Evolutionary conservation across 2,888 invertebrate genomes (phyloP), one percentile per base, ranked within the genome.

Genomic region (Rotaria magnacalcarata): DNA sequence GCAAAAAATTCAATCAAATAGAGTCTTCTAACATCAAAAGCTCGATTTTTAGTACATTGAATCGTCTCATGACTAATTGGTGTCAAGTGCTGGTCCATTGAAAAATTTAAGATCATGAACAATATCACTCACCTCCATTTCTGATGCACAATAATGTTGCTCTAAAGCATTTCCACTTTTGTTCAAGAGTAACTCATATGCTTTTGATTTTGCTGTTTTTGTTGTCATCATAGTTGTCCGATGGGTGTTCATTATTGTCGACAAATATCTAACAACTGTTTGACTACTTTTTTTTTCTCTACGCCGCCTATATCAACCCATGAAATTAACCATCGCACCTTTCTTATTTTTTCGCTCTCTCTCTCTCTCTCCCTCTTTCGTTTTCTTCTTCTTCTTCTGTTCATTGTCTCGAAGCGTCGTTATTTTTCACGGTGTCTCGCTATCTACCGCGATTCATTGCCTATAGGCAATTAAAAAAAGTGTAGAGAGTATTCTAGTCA

Each of bases 361-460:
- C 34, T 56, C n/a, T n/a, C n/a, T n/a, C n/a, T n/a, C n/a, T n/a
- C n/a, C n/a, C n/a, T n/a, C n/a, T n/a, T n/a, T n/a, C n/a, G n/a
- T n/a, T n/a, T n/a, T 24, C 7, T 56, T 27, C 19, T 7, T 67
- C 41, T 67, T 60, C 34, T 34, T 41, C 67, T 67, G 67, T 67
- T 67, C 67, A 67, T 67, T 67, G 67, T 67, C 67, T 67, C 67
- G 67, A 41, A 67, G 4, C 34, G 34, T 67, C 67, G 67, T 67
- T 67, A 67, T 67, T 67, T 67, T 67, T 67, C 67, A 67, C 67
- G 67, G 34, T 67, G 67, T 67, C 67, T 67, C 67, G 16, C 34
- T 67, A 67, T 67, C 67, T 67, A 67, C 41, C 34, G 11, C 16
- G 3, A 34, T 11, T 67, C 34, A 7, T 67, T 41, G 67, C 67